Base-by-base conservation (phyloP, 92 coral and sea anemone species). In the Heliopora coerulea region DNA sequence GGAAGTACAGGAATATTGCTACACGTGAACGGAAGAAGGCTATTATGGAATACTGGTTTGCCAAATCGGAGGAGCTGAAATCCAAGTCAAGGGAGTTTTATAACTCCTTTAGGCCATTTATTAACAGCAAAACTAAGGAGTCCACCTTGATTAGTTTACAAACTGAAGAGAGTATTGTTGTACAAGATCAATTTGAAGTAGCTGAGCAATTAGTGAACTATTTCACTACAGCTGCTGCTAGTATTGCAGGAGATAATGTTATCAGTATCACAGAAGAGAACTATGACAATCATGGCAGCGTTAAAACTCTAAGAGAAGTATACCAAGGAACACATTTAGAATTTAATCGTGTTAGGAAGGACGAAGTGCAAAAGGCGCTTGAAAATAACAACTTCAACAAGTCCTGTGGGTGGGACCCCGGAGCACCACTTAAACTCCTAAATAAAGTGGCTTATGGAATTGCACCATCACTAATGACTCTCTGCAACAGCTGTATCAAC, bases 1-100 rank as follows among this genome's bases (percentile, higher is more conserved):
- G 65, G 54, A 86, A 83, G 44, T 68, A 67, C 48, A 65, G 87
- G 44, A 86, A 86, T 60, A 67, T 86, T 23, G 85, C 82, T 31
- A 80, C 79, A 2, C 40, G 80, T 9, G 79, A 81, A 63, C 54
- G 73, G 34, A 80, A 79, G 75, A 81, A 74, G 26, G 85, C 84
- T 10, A 84, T 84, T 15, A 69, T 29, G 28, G 78, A 68, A 24
- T 73, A 79, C 78, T 84, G 88, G 88, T 10, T 33, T 15, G 63
- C 24, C 13, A 84, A 79, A 65, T 65, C 81, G 20, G 80, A 79
- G 40, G 84, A 79, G 62, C 68, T 84, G 54, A 79, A 79, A 56
- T 62, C 78, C 1, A 84, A 40, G 46, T 66, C 80, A n/a, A 30
- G 19, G 0, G 75, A 73, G 75, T 81, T 73, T 46, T 81, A 26